A percentile compares a stretch with the other conserved stretches of the same genome.
These are phyloP conservation scores for Myripristis murdjan DNA, from an alignment of 2,797 vertebrate genomes.

Conservation along the genomic window DNA sequence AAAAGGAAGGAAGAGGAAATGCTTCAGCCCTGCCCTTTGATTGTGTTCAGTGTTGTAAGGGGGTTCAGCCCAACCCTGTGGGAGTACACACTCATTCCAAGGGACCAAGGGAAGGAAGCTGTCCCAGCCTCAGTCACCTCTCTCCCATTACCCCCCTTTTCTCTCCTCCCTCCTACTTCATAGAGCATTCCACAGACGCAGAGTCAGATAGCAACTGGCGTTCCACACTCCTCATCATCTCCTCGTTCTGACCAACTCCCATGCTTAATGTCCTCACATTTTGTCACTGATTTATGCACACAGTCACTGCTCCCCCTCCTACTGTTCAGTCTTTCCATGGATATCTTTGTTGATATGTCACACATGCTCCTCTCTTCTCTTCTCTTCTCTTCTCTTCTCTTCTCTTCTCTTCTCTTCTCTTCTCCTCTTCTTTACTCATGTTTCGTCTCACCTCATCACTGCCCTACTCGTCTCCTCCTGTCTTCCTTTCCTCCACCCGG, in stretches of 20 bases:
- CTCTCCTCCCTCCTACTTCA: neutral
- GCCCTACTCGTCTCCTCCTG: neutral
- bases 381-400: slow-evolving; percentile 15
- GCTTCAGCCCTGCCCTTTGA: slow-evolving; percentile 76
- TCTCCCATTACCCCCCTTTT: neutral
- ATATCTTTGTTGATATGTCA: neutral
- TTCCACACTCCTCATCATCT: slow-evolving; percentile 31
- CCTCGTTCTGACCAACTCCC: slow-evolving; percentile 17
- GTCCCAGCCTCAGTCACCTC: slow-evolving; percentile 31
- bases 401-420: slow-evolving; percentile 35
- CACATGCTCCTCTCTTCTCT: slow-evolving; percentile 2
- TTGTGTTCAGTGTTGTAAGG: slow-evolving; percentile 70
- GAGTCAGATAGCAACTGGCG: slow-evolving; percentile 60
- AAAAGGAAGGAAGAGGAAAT: slow-evolving; percentile 69
- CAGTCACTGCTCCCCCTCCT: slow-evolving; percentile 15
- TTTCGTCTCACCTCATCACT: slow-evolving; percentile 57
- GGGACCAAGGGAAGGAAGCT: slow-evolving; percentile 75
- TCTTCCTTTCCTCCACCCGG: slow-evolving; percentile 28
- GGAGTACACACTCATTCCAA: slow-evolving; percentile 74
- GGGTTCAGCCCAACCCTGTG: slow-evolving; percentile 78
- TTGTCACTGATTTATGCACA: slow-evolving; percentile 8
- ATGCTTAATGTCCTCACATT: slow-evolving; percentile 23
- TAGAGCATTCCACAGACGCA: slow-evolving; percentile 58
- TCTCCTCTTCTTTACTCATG: slow-evolving; percentile 32
- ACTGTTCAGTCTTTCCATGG: neutral